Evolutionary conservation across 92 coral and sea anemone species (phyloP).

Genomic region (Phenganax stokvisi): DNA sequence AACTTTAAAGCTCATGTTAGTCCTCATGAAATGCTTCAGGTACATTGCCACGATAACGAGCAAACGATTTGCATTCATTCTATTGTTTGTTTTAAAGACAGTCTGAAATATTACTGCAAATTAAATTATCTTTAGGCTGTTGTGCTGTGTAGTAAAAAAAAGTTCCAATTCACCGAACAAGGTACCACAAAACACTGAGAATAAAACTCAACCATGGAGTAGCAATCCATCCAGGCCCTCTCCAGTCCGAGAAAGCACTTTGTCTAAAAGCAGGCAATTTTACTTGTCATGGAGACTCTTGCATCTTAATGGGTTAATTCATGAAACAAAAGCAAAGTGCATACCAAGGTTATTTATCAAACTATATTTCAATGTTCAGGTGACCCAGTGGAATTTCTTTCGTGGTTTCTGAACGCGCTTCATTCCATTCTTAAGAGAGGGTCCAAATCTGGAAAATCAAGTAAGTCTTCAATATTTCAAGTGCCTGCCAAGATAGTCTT

Average conservation of each 20-base stretch:
- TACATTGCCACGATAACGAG: constrained; percentile 11
- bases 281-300: no score
- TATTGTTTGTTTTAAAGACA: neutral
- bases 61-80: neutral
- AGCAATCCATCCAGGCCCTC: no score
- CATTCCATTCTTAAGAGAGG: constrained; percentile 82
- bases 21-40: constrained; percentile 99
- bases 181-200: constrained; percentile 34
- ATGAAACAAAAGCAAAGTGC: no score
- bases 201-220: neutral
- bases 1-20: constrained; percentile 98
- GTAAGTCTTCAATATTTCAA: constrained; percentile 22
- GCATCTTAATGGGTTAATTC: no score
- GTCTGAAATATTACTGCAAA: neutral
- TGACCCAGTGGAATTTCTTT: constrained; percentile 91
- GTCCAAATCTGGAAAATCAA: constrained; percentile 73
- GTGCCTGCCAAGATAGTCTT: no score
- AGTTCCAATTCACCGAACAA: constrained; percentile 89
- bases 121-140: constrained; percentile 63
- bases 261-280: no score
- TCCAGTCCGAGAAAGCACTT: no score
- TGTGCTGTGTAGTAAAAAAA: constrained; percentile 91
- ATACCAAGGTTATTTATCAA: neutral
- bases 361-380: constrained; percentile 32
- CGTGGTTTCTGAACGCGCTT: constrained; percentile 94